Evolutionary conservation across 2,113 vertebrate genomes (phyloP).

Genomic region (Neofelis nebulosa): DNA sequence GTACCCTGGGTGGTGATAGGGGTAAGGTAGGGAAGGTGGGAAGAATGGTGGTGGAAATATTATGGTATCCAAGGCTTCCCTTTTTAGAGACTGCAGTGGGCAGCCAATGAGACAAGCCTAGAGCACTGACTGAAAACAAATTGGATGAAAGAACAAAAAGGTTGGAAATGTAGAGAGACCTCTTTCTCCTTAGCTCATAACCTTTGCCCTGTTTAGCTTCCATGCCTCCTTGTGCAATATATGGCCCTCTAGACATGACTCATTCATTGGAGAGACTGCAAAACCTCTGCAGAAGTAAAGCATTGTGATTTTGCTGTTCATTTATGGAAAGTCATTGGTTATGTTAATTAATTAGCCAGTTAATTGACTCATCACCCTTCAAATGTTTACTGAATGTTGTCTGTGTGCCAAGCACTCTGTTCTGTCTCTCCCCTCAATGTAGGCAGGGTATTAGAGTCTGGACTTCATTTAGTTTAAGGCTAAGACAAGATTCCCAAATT

Average conservation of each 20-base stretch:
- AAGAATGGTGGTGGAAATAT: background rate
- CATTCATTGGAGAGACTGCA: conserved; percentile 36
- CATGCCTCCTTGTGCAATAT: background rate
- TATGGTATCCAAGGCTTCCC: background rate
- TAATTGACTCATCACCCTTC: conserved; percentile 64
- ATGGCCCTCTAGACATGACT: conserved; percentile 44
- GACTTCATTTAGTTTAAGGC: background rate
- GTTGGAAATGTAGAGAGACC: background rate
- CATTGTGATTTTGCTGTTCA: conserved; percentile 55
- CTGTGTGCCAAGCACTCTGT: conserved; percentile 8
- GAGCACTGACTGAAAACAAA: background rate
- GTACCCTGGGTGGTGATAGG: no score
- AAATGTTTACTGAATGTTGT: background rate
- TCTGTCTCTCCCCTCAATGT: background rate
- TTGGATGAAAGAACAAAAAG: background rate
- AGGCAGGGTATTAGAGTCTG: background rate
- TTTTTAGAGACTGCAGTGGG: background rate
- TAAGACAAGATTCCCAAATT: background rate
- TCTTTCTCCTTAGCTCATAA: background rate
- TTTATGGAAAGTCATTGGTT: conserved; percentile 54
- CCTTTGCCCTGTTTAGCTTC: background rate
- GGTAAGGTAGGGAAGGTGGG: background rate
- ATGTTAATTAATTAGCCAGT: conserved; percentile 57
- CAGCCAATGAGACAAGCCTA: background rate
- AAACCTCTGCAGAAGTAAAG: conserved; percentile 30